Evolutionary conservation across 2,888 invertebrate species (phyloP), one percentile per base, ranked within the genome.

Genomic region (Chaitophorus viminalis): DNA sequence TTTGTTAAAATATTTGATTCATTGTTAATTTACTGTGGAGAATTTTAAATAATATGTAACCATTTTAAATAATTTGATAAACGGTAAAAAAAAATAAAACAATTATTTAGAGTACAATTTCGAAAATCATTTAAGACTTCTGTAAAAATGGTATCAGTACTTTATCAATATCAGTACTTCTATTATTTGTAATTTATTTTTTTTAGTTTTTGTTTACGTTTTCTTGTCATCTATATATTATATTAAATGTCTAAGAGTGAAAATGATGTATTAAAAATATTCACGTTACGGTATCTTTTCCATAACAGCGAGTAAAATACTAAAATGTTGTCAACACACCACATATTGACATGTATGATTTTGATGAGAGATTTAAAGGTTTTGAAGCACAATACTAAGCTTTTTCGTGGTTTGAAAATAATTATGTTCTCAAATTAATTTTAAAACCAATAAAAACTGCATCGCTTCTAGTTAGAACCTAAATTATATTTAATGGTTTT

Each of bases 51-150:
- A 11, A 0, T 11, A 46, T 46, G 14, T n/a, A n/a, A n/a, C 14
- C 46, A 46, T 46, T 46, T 14, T 46, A 46, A 11, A 46, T 3
- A 14, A 11, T 46, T 46, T 11, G 11, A 46, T 46, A 5, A 6
- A 21, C 8, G 0, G 11, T 52, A 9, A 52, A 52, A 31, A 70
- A 70, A 4, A 31, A n/a, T n/a, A n/a, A n/a, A n/a, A 29, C 11
- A 70, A 70, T 70, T 70, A 31, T 70, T 70, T 70, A 70, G 31
- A 70, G 70, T 70, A 60, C 3, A 70, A 70, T 70, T 3, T 70
- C 29, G 70, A 70, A 70, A 70, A 70, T 31, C 1, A 11, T 17
- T 70, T 70, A 14, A 29, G 31, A 29, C 17, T 70, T 17, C 14
- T 29, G 29, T 70, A 29, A 70, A 68, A 70, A 70, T 29, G 14